Percentiles rank a stretch among this genome's conserved stretches.
phyloP scores from a whole-genome alignment of 2,797 vertebrate species.

The Myoxocephalus aenaeus region DNA sequence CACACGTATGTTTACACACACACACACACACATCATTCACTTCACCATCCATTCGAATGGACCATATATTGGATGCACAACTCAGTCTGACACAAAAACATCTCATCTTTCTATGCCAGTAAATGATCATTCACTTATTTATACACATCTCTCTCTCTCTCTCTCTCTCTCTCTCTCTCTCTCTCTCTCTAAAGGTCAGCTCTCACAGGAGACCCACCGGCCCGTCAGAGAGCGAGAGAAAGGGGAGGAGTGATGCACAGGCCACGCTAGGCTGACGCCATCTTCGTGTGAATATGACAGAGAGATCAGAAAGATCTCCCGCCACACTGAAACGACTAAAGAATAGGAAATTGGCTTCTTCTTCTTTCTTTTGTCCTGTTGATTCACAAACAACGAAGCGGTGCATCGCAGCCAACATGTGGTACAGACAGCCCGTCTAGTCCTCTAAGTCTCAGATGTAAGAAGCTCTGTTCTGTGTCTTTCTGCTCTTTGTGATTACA shows the following conservation, averaged over 20 bases:
- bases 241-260: conserved; percentile 51
- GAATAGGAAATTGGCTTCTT: not conserved
- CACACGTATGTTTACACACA: conserved; percentile 24
- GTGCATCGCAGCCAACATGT: not conserved
- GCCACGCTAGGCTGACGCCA: conserved; percentile 15
- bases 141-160: conserved; percentile 58
- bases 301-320: not conserved
- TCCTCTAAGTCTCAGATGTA: not conserved
- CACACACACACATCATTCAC: conserved; percentile 11
- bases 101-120: conserved; percentile 48
- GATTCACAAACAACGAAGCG: not conserved
- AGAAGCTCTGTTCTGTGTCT: not conserved
- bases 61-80: conserved; percentile 21
- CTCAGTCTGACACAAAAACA: conserved; percentile 42
- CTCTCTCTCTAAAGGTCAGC: conserved; percentile 78
- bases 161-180: conserved; percentile 32
- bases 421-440: not conserved
- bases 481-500: not conserved
- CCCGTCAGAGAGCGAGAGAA: conserved; percentile 54
- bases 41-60: not conserved
- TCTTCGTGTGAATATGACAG: conserved; percentile 12
- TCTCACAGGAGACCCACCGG: conserved; percentile 74
- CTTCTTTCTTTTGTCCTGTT: not conserved
- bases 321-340: not conserved
- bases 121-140: conserved; percentile 73